Base-by-base conservation (phyloP, 2,888 invertebrate species). In the Lasioglossum malachurum region DNA sequence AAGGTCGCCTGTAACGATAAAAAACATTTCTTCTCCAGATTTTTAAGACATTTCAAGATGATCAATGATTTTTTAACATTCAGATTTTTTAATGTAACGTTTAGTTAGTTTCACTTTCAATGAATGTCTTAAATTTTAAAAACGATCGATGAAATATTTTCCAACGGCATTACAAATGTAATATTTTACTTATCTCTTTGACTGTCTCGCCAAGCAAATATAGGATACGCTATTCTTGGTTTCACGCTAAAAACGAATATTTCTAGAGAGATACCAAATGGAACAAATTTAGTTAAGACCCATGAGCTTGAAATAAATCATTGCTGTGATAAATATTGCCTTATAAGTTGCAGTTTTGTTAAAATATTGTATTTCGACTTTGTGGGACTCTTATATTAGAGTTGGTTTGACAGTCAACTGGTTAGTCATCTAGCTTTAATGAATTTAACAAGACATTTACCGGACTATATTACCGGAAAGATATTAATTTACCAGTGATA, bases 301-400 rank as follows among this genome's bases (percentile, higher is more conserved):
- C 23, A 12, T 12, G 38, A 69, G 69, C 12, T 69, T 38, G 35
- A 38, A 69, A 69, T 69, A 23, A 12, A 23, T 69, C 12, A 69
- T 69, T 35, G 38, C 69, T 69, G 69, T 69, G 69, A 69, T 69
- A 69, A 23, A 69, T 23, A 69, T 69, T 69, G 69, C 69, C 69
- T 69, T 69, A 69, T 69, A 38, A 38, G 69, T 69, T 69, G 69
- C 38, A 1, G 38, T 69, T 69, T 69, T 19, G 35, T 69, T 69
- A 10, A 64, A 69, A 12, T 23, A 69, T 23, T 38, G 38, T 69
- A 10, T 35, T 38, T 69, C 64, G 64, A 69, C 38, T 38, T 69
- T 69, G 23, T 19, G 69, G 69, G 23, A 69, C 69, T 23, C 23
- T 69, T 38, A 38, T 69, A 69, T 0, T 4, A 35, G 19, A 35